Evolutionary conservation across 64 coral and sea anemone species (phyloP).

Genomic region (Acropora yongei): DNA sequence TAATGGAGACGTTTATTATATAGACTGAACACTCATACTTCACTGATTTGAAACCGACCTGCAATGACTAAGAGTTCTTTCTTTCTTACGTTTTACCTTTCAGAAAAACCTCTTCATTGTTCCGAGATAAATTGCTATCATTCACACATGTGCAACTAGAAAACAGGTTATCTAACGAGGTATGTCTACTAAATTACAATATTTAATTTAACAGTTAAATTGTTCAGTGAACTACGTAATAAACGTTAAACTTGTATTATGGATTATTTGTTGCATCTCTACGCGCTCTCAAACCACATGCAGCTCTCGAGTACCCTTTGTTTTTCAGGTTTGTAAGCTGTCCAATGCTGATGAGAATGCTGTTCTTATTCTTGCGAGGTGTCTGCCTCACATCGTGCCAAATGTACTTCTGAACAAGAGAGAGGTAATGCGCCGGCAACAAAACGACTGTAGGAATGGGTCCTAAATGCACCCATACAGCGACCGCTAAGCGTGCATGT

Average conservation of each 20-base stretch:
- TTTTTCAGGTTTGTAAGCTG: constrained; percentile 73
- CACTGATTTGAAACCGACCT: too few species aligned
- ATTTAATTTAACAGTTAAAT: too few species aligned
- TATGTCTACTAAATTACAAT: background rate
- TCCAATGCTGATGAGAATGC: constrained; percentile 80
- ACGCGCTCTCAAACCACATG: background rate
- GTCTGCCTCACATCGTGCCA: constrained; percentile 94
- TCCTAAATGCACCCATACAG: background rate
- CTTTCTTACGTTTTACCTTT: background rate
- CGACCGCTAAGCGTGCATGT: too few species aligned
- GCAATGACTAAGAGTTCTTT: too few species aligned
- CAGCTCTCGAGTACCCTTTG: background rate
- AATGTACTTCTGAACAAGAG: constrained; percentile 96
- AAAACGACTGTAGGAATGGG: too few species aligned
- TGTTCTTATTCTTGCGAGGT: constrained; percentile 89
- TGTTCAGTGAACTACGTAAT: too few species aligned
- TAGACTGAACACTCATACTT: too few species aligned
- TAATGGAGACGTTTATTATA: too few species aligned
- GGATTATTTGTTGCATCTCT: too few species aligned
- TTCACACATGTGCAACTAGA: constrained; percentile 59
- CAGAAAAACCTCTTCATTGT: constrained; percentile 69
- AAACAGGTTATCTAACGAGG: constrained; percentile 77
- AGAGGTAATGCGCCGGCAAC: constrained; percentile 53
- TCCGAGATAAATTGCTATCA: constrained; percentile 57
- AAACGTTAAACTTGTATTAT: too few species aligned